Conservation (phyloP, 1,140 invertebrate species). For the Tetramorium alpestre region DNA sequence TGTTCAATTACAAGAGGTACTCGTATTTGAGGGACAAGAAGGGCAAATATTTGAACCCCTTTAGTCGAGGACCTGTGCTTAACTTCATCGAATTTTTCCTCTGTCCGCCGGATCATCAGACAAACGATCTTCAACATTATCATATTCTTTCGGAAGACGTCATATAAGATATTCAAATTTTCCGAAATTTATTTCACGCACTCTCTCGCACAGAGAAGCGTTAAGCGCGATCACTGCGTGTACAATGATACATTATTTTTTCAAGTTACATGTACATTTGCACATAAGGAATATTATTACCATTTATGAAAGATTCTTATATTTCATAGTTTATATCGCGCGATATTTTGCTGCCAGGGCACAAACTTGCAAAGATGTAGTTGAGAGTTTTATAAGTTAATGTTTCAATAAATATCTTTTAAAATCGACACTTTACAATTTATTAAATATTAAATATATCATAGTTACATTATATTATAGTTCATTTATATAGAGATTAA, state of each 20-base stretch:
- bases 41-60: constrained; percentile 95
- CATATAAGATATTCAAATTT: constrained; percentile 69
- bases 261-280: constrained; percentile 54
- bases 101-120: constrained; percentile 91
- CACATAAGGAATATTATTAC: constrained; percentile 46
- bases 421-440: constrained; percentile 15
- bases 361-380: constrained; percentile 30
- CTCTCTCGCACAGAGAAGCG: constrained; percentile 42
- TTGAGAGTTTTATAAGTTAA: constrained; percentile 40
- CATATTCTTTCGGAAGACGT: constrained; percentile 89
- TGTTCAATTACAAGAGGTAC: constrained; percentile 97
- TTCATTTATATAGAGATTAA: not conserved
- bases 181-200: constrained; percentile 37
- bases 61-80: constrained; percentile 93
- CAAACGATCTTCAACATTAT: constrained; percentile 88
- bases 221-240: constrained; percentile 34
- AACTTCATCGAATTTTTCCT: constrained; percentile 97
- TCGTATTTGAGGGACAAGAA: constrained; percentile 94
- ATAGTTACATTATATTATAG: constrained; percentile 1
- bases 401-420: constrained; percentile 61
- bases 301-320: constrained; percentile 52
- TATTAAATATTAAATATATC: constrained; percentile 18
- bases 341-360: constrained; percentile 22
- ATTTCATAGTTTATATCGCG: constrained; percentile 47
- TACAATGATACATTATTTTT: constrained; percentile 55